Base-by-base conservation (phyloP, 2,888 invertebrate species). In the Calameuta filiformis region DNA sequence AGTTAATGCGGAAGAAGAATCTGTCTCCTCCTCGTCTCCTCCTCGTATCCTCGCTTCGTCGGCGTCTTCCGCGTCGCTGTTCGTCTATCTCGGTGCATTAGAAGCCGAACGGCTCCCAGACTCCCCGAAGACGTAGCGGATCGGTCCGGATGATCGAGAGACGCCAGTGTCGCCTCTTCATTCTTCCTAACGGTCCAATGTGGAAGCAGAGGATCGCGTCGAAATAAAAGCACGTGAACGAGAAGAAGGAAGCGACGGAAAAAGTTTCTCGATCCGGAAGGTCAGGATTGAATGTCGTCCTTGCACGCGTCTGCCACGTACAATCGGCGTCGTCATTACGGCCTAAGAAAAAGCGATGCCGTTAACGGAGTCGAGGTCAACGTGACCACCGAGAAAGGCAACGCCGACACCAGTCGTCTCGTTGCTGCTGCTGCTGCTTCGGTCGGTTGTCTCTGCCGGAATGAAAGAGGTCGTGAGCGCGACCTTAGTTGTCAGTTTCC, bases 401-500 rank as follows among this genome's bases (percentile, higher is more conserved):
- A 9, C 9, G 56, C 23, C 23, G 56, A 56, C 56, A 23, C 23
- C 15, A 56, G 56, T 23, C 9, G 9, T 23, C 3, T 73, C 23
- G 12, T 35, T 56, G 56, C 56, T 15, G 9, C 15, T 23, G 12
- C 23, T 56, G 56, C 56, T 15, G 9, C 15, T 23, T 9, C 9
- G 1, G 9, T 56, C 56, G 56, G 6, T 56, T 23, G 68, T 77
- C 75, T 71, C 68, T 73, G 79, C 78, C 77, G 68, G 68, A 83
- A 79, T 68, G 73, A 69, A 23, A 1, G 69, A 73, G 77, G 81
- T 78, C 74, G 75, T 31, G 79, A 83, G 80, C 77, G 82, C 82
- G 83, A 79, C 81, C 73, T 81, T 80, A 81, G 71, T 73, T 77
- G 76, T 77, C 75, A 83, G 77, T 79, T 79, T 81, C 76, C 83